Evolutionary conservation across 2,888 invertebrate species (phyloP).

Genomic region (Azorinus chamasolen): DNA sequence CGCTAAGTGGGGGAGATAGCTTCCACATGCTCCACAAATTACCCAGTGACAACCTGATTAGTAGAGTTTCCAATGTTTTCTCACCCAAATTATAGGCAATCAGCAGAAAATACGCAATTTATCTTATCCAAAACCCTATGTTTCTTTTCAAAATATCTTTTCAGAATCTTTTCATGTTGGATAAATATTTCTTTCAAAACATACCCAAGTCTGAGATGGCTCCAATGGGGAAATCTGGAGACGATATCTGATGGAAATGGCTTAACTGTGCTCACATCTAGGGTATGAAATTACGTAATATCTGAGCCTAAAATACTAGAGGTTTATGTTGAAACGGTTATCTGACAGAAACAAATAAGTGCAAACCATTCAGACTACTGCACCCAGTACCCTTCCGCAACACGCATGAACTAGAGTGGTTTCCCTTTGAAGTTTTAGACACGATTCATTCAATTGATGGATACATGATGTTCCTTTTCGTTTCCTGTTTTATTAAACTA

Average conservation of each 20-base stretch:
- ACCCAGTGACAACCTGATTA: conserved; percentile 51
- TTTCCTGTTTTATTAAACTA: too few relatives aligned
- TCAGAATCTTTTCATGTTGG: conserved; percentile 56
- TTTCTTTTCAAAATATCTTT: conserved; percentile 53
- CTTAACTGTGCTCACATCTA: conserved; percentile 45
- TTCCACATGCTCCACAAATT: conserved; percentile 54
- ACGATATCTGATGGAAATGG: conserved; percentile 21
- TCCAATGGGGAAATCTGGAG: conserved; percentile 34
- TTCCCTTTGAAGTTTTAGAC: too few relatives aligned
- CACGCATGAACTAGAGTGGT: too few relatives aligned
- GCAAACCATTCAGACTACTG: conserved; percentile 9
- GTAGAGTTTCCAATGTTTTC: conserved; percentile 40
- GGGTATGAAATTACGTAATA: conserved; percentile 42
- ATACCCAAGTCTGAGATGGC: conserved; percentile 29
- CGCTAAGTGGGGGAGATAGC: conserved; percentile 48
- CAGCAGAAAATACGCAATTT: conserved; percentile 49
- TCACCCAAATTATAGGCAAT: conserved; percentile 43
- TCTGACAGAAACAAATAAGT: background rate
- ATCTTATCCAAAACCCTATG: conserved; percentile 46
- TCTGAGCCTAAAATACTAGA: conserved; percentile 7
- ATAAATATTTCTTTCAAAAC: conserved; percentile 62
- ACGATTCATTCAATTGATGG: too few relatives aligned
- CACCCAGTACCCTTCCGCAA: too few relatives aligned
- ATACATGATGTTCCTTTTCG: too few relatives aligned
- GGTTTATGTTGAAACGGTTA: too few relatives aligned